phyloP scores from a whole-genome alignment of 2,113 vertebrate genomes.

The Antechinus flavipes region DNA sequence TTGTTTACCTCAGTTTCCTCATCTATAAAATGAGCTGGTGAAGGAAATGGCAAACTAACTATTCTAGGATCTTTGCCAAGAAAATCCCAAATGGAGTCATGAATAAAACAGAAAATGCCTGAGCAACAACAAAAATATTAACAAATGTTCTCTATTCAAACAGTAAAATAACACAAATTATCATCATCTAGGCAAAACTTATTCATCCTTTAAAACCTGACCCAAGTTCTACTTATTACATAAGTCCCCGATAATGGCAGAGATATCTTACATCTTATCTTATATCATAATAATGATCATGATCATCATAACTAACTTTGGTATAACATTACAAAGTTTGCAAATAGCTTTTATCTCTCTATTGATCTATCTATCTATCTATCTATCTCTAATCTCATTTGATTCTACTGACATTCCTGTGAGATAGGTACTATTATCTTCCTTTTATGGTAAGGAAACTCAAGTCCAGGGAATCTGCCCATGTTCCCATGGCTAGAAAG shows the following conservation, averaged over 20 bases:
- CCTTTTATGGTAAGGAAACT: rapidly evolving
- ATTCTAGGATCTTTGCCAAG: not conserved
- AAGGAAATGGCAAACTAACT: not conserved
- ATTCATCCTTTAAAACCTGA: not conserved
- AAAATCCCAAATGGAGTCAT: not conserved
- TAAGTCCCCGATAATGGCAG: not conserved
- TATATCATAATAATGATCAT: too few relatives aligned
- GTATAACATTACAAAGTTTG: not conserved
- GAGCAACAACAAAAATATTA: not conserved
- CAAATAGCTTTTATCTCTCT: too few relatives aligned
- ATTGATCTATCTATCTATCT: too few relatives aligned
- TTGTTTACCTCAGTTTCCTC: not conserved
- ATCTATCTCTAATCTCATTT: rapidly evolving
- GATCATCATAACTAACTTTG: rapidly evolving
- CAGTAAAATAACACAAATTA: not conserved
- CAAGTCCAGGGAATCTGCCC: rapidly evolving
- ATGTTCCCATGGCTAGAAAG: not conserved
- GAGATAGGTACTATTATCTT: not conserved
- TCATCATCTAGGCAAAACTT: not conserved
- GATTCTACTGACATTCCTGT: not conserved
- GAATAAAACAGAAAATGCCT: not conserved
- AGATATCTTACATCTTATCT: not conserved
- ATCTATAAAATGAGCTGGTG: not conserved
- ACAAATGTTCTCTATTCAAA: not conserved
- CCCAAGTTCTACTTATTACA: not conserved